phyloP scores from a whole-genome alignment of 2,113 vertebrate genomes.

The Amphilophus citrinellus region DNA sequence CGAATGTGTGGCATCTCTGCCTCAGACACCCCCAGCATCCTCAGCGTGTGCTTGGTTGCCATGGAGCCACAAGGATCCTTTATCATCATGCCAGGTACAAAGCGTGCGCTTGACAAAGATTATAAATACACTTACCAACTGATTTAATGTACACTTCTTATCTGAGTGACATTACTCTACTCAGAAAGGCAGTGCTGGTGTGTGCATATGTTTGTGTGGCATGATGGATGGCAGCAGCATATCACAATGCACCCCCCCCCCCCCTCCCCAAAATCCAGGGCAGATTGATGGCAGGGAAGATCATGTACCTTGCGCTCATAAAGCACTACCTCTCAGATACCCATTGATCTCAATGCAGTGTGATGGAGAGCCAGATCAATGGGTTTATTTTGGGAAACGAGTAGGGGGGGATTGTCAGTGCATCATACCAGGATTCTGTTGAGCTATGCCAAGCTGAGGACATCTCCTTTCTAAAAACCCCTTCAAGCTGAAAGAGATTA shows the following conservation, averaged over 20 bases:
- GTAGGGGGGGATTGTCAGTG: constrained; percentile 48
- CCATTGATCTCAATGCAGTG: constrained; percentile 71
- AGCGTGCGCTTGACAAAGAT: background rate
- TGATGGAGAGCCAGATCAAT: constrained; percentile 76
- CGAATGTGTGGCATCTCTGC: constrained; percentile 97
- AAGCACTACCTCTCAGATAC: constrained; percentile 67
- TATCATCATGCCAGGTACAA: constrained; percentile 96
- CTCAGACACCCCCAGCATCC: constrained; percentile 96
- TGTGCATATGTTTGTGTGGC: constrained; percentile 4
- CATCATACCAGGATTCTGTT: constrained; percentile 58
- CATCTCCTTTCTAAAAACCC: constrained; percentile 45
- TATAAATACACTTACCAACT: constrained; percentile 3
- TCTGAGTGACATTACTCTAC: background rate
- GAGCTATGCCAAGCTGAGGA: constrained; percentile 55
- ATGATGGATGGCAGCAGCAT: constrained; percentile 64
- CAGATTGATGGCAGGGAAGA: constrained; percentile 72
- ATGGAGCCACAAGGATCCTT: constrained; percentile 98
- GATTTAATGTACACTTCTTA: constrained; percentile 10
- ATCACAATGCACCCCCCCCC: constrained; percentile 61
- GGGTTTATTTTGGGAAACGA: constrained; percentile 74
- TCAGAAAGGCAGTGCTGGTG: background rate
- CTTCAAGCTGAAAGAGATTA: constrained; percentile 49
- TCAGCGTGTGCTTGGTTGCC: constrained; percentile 96
- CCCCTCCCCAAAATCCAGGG: constrained; percentile 30
- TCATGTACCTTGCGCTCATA: constrained; percentile 70